Evolutionary conservation across 2,113 vertebrate genomes (phyloP), one percentile per base, ranked within the genome.

Genomic region (Nyctibius bracteatus): DNA sequence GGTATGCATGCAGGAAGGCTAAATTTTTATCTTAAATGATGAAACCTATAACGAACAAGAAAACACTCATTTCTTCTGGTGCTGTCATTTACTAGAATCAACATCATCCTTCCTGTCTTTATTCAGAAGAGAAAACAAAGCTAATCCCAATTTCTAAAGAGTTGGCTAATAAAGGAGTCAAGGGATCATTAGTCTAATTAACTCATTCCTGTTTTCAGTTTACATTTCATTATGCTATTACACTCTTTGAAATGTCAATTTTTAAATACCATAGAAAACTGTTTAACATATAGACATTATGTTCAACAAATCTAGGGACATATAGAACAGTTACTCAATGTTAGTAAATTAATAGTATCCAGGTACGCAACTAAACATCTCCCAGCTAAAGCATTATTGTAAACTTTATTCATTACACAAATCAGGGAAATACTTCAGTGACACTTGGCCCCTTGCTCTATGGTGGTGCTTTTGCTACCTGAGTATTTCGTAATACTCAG

Each of bases 171-270:
- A 97, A 97, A 97, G 95, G 92, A 97, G 96, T 96, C 96, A 97
- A 97, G 95, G 96, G 96, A 97, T 97, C 97, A 97, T 98, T 97
- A 97, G 95, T 97, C 97, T 97, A 97, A 97, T 97, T 96, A 97
- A 97, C 96, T 97, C 96, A 96, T 98, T 96, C 95, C 94, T 97
- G 94, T 82, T 97, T 97, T 97, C 86, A 96, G 96, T 97, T 97
- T 98, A 97, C 96, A 96, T 97, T 97, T 97, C 96, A 97, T 98
- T 97, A 97, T 96, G 95, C 97, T 80, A 97, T 96, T 97, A 96
- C 96, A 96, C 94, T 96, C 96, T 90, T 94, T 52, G 92, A 97
- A 97, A 98, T 95, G 91, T 95, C 95, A 92, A 83, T 97, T 97
- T 97, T 96, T 96, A 97, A 97, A 96, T 96, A 91, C 95, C 86